A percentile compares a stretch with the other conserved stretches of the same genome.
phyloP scores from a whole-genome alignment of 2,113 vertebrate genomes.

The Silurus meridionalis region DNA sequence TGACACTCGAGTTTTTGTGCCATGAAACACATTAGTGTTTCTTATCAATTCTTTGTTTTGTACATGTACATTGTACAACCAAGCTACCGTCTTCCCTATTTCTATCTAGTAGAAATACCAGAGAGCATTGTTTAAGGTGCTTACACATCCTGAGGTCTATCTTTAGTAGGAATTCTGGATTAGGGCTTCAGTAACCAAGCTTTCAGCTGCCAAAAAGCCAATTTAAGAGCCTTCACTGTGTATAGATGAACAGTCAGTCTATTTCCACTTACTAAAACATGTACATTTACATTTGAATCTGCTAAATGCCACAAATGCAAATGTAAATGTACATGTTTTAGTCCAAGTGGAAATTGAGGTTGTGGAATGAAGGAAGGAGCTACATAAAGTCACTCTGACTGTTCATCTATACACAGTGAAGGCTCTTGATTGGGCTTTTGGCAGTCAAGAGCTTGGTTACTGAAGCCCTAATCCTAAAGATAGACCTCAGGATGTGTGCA shows the following conservation, averaged over 20 bases:
- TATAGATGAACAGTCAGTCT: too few relatives aligned
- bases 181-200: not conserved
- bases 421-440: not conserved
- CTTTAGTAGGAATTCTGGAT: not conserved
- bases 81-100: too few relatives aligned
- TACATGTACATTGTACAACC: too few relatives aligned
- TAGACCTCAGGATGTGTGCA: not conserved
- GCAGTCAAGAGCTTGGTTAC: not conserved
- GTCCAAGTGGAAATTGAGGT: too few relatives aligned
- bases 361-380: not conserved
- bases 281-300: too few relatives aligned
- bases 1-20: too few relatives aligned
- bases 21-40: too few relatives aligned
- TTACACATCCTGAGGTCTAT: not conserved
- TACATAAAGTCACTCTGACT: not conserved
- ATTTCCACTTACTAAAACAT: too few relatives aligned
- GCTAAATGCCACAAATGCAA: too few relatives aligned
- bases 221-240: not conserved
- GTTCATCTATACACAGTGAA: too few relatives aligned
- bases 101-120: not conserved
- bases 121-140: not conserved
- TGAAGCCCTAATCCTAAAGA: not conserved
- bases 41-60: too few relatives aligned
- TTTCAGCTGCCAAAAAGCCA: not conserved
- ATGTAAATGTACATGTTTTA: too few relatives aligned